These are phyloP conservation scores for Chelon labrosus DNA, from an alignment of 2,797 vertebrate genomes.

Conservation along the genomic window DNA sequence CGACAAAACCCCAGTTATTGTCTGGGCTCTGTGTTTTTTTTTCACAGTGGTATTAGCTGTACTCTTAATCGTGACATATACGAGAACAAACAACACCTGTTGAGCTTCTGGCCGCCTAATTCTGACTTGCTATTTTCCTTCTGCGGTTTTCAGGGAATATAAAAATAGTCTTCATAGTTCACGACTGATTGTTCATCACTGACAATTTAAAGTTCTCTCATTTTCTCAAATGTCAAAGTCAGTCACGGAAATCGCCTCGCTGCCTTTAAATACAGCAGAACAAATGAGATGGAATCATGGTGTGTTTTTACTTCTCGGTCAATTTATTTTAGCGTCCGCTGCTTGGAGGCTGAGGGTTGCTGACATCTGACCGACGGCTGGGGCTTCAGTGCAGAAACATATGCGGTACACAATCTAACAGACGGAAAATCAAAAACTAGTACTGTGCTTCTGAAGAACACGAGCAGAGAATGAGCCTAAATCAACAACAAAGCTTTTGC, in stretches of 20 bases:
- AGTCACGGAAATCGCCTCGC: neutral
- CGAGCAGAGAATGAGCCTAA: neutral
- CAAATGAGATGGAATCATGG: too few species aligned
- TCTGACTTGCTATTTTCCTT: slow-evolving; percentile 3
- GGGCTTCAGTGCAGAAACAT: neutral
- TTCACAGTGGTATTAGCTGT: slow-evolving; percentile 45
- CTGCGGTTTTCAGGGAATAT: neutral
- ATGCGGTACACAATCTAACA: neutral
- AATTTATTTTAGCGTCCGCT: too few species aligned
- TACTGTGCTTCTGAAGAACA: neutral
- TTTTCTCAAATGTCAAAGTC: neutral
- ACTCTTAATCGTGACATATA: slow-evolving; percentile 41
- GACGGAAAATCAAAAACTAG: neutral
- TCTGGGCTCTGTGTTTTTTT: slow-evolving; percentile 33
- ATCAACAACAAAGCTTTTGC: slow-evolving; percentile 14
- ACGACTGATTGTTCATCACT: neutral
- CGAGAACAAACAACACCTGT: slow-evolving; percentile 47
- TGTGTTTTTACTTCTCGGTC: too few species aligned
- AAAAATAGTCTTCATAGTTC: neutral
- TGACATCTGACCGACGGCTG: slow-evolving; percentile 19
- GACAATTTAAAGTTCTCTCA: neutral
- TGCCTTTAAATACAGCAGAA: neutral
- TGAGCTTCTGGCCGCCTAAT: slow-evolving; percentile 17
- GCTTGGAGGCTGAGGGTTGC: neutral
- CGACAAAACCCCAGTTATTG: slow-evolving; percentile 19